A percentile compares a stretch with the other conserved stretches of the same genome.
These are phyloP conservation scores for Stegostoma tigrinum DNA, from an alignment of 2,113 vertebrate species.

Conservation along the genomic window DNA sequence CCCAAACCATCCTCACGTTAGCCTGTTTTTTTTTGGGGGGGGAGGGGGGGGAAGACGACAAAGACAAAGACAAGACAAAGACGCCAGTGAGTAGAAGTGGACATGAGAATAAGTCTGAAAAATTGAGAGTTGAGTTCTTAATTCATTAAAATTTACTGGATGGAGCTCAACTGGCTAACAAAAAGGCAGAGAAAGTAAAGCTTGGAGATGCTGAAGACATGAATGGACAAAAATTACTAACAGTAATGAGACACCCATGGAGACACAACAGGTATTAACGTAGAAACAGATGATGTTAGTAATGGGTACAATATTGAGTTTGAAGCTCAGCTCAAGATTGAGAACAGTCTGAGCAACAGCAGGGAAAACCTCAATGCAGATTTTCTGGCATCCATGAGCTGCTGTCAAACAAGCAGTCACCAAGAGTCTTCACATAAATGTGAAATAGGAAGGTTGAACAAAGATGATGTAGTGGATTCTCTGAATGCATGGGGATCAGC, in stretches of 20 bases:
- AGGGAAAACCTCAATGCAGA: background rate
- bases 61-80: too few species aligned
- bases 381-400: background rate
- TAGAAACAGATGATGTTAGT: background rate
- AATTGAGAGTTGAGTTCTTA: background rate
- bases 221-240: background rate
- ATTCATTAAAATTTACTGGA: background rate
- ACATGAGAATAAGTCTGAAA: background rate
- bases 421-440: background rate
- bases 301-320: background rate
- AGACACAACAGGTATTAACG: background rate
- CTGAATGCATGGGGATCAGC: background rate
- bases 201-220: background rate
- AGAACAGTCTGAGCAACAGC: background rate
- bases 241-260: background rate
- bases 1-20: background rate
- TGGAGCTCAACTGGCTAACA: background rate
- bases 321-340: background rate
- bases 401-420: background rate
- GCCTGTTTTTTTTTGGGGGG: too few species aligned
- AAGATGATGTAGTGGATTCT: too few species aligned
- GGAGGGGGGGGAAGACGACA: too few species aligned
- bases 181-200: background rate
- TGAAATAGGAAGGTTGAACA: background rate
- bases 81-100: background rate